Percentiles rank a stretch among this genome's conserved stretches.
These are phyloP conservation scores for Nothocercus julius DNA, from an alignment of 2,113 vertebrate genomes.

Conservation along the genomic window DNA sequence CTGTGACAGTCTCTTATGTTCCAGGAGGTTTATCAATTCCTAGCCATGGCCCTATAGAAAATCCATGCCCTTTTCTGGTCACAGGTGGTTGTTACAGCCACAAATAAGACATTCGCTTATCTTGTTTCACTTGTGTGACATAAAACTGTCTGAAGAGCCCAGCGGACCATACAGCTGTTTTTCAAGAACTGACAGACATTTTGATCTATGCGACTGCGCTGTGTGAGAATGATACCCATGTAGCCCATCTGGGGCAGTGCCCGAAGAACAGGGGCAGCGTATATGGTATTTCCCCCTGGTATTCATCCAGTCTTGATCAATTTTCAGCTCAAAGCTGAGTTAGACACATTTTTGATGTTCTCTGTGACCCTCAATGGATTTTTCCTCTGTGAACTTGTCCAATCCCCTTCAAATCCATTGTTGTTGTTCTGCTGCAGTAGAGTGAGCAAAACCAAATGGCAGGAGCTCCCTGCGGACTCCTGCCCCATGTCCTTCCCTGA, in stretches of 20 bases:
- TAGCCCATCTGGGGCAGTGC: background rate
- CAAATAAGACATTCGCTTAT: background rate
- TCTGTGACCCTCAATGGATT: background rate
- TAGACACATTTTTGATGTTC: background rate
- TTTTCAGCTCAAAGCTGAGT: background rate
- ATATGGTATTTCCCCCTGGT: background rate
- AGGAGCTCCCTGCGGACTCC: background rate
- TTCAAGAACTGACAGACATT: background rate
- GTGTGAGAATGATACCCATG: background rate
- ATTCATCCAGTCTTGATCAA: background rate
- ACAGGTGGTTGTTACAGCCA: background rate
- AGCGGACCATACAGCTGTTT: background rate
- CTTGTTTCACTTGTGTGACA: background rate
- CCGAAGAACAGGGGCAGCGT: background rate
- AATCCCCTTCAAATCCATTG: background rate
- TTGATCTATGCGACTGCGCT: background rate
- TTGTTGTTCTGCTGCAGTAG: background rate
- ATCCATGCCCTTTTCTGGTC: background rate
- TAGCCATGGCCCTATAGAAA: accelerated
- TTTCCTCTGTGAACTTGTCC: background rate
- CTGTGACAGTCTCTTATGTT: background rate
- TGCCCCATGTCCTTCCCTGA: background rate
- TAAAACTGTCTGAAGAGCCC: background rate
- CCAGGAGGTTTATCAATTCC: background rate
- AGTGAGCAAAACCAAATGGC: background rate